A percentile compares a stretch with the other conserved stretches of the same genome.
Evolutionary conservation across 2,113 vertebrate genomes (phyloP).

Genomic region (Cyprinodon brontotheroides): DNA sequence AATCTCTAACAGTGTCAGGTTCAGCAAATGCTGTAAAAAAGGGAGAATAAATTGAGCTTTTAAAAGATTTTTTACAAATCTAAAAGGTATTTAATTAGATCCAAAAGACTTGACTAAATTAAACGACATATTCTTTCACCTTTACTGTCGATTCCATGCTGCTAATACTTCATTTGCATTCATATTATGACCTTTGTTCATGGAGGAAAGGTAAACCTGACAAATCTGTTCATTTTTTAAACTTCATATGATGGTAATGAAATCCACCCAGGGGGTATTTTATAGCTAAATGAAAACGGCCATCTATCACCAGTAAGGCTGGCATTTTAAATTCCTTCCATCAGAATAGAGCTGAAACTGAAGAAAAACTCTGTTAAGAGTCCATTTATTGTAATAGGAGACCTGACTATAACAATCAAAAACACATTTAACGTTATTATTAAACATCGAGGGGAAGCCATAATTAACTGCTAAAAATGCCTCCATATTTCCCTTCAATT

Average conservation of each 20-base stretch:
- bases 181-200: not conserved
- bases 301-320: not conserved
- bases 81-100: not conserved
- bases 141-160: not conserved
- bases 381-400: not conserved
- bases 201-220: not conserved
- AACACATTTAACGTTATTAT: not conserved
- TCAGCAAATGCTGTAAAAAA: not conserved
- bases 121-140: not conserved
- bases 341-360: not conserved
- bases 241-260: not conserved
- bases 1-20: not conserved
- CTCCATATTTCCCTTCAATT: slow-evolving; percentile 5
- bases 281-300: not conserved
- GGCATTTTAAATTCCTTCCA: not conserved
- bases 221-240: not conserved
- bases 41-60: not conserved
- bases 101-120: not conserved
- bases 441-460: no score
- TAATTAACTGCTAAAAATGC: not conserved
- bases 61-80: not conserved
- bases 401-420: not conserved
- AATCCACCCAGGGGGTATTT: slow-evolving; percentile 2
- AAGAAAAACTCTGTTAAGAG: not conserved
- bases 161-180: not conserved